Conservation (phyloP, 2,797 vertebrate genomes). For the Peromyscus nudipes region DNA sequence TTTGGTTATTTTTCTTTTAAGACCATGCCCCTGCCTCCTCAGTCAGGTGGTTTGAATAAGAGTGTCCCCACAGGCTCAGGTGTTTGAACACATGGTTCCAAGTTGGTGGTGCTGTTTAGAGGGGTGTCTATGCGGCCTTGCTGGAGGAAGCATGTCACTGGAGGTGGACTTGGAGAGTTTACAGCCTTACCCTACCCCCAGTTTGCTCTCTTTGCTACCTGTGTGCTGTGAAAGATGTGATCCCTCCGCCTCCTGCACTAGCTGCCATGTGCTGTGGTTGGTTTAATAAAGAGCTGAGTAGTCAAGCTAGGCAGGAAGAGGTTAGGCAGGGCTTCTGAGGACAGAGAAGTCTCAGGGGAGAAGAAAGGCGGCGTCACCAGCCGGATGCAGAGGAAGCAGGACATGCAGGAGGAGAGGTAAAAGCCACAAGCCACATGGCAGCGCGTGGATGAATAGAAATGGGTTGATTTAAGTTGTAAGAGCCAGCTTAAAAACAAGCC, state of each 20-base stretch:
- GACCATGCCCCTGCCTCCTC: rapidly evolving
- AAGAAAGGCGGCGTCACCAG: not conserved
- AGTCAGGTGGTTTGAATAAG: not conserved
- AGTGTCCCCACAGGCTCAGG: too few relatives aligned
- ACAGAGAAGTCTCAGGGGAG: not conserved
- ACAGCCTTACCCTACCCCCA: not conserved
- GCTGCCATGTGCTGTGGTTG: not conserved
- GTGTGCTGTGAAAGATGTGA: not conserved
- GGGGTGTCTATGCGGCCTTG: not conserved
- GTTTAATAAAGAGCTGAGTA: not conserved
- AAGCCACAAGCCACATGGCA: not conserved
- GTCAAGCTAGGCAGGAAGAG: not conserved
- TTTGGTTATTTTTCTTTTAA: not conserved
- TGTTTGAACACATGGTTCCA: not conserved
- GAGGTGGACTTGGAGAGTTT: not conserved
- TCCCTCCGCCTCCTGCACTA: not conserved
- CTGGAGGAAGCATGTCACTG: not conserved
- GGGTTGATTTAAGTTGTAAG: not conserved
- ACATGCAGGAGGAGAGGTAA: not conserved
- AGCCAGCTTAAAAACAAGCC: too few relatives aligned
- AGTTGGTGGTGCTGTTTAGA: not conserved
- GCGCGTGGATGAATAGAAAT: not conserved
- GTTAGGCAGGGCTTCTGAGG: not conserved
- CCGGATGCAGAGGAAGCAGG: not conserved
- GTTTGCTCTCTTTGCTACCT: not conserved